Conservation (phyloP, 2,888 invertebrate species). For the Cheilosia vernalis region DNA sequence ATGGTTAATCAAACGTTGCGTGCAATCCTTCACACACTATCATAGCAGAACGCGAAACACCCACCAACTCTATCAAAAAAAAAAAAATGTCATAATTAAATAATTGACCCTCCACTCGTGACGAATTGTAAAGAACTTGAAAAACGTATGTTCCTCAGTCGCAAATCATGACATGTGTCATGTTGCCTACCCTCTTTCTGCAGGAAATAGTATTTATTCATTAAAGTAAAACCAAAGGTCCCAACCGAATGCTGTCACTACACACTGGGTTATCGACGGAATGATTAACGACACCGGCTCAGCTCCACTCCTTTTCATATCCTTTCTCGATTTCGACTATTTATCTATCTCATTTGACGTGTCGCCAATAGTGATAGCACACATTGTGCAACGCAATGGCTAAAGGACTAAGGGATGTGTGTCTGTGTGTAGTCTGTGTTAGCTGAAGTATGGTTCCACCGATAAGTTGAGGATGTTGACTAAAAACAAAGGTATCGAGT, state of each 20-base stretch:
- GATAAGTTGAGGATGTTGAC: slow-evolving; percentile 50
- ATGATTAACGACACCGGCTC: slow-evolving; percentile 33
- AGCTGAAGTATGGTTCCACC: slow-evolving; percentile 70
- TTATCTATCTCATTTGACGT: slow-evolving; percentile 25
- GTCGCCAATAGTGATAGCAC: not conserved
- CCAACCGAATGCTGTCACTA: not conserved
- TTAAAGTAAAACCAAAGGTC: slow-evolving; percentile 22
- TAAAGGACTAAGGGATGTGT: slow-evolving; percentile 3
- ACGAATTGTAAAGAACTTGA: slow-evolving; percentile 35
- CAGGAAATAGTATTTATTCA: slow-evolving; percentile 34
- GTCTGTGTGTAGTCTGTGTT: slow-evolving; percentile 42
- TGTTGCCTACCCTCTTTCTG: slow-evolving; percentile 12
- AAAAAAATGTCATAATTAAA: slow-evolving; percentile 20
- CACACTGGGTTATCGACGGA: slow-evolving; percentile 31
- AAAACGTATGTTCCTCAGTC: not conserved
- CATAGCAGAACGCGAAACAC: slow-evolving; percentile 13
- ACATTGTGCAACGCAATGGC: slow-evolving; percentile 5
- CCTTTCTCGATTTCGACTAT: slow-evolving; percentile 19
- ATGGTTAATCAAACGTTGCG: slow-evolving; percentile 28
- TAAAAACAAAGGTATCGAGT: slow-evolving; percentile 60
- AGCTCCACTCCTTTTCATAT: slow-evolving; percentile 7
- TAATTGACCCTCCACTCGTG: slow-evolving; percentile 46
- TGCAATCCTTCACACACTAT: slow-evolving; percentile 20
- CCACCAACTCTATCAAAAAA: not conserved
- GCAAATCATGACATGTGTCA: slow-evolving; percentile 50